Conservation (phyloP, 2,113 vertebrate genomes). For the Balaenoptera acutorostrata region DNA sequence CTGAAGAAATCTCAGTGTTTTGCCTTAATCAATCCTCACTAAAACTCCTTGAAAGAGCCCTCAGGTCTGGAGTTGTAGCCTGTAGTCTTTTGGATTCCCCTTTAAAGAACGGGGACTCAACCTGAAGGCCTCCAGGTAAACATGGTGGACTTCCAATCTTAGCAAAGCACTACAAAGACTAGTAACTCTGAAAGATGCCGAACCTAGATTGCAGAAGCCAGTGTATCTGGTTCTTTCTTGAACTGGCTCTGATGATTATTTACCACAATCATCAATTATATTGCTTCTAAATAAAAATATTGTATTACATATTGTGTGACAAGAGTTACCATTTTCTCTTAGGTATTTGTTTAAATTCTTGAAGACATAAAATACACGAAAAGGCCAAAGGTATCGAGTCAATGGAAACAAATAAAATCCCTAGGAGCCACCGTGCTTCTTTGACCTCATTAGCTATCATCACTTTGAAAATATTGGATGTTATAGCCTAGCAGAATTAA, state of each 20-base stretch:
- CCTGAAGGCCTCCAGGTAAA: background rate
- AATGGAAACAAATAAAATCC: constrained; percentile 25
- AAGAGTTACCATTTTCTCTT: background rate
- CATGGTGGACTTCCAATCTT: background rate
- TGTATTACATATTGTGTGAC: background rate
- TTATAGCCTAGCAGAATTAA: background rate
- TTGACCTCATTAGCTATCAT: background rate
- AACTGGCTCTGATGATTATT: background rate
- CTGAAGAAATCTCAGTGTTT: background rate
- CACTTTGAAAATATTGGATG: background rate
- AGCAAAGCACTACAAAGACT: background rate
- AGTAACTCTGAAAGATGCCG: background rate
- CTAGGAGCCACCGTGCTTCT: background rate
- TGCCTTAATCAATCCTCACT: background rate
- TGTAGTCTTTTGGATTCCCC: background rate
- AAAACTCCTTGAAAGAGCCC: background rate
- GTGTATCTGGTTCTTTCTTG: background rate
- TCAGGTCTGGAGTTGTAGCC: background rate
- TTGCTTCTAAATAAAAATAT: background rate
- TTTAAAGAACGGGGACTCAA: background rate
- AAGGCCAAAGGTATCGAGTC: background rate
- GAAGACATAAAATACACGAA: background rate
- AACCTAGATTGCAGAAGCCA: background rate
- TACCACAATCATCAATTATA: background rate
- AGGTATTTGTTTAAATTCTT: background rate